These are phyloP conservation scores for Chamaea fasciata DNA, from an alignment of 2,113 vertebrate genomes.

Conservation along the genomic window DNA sequence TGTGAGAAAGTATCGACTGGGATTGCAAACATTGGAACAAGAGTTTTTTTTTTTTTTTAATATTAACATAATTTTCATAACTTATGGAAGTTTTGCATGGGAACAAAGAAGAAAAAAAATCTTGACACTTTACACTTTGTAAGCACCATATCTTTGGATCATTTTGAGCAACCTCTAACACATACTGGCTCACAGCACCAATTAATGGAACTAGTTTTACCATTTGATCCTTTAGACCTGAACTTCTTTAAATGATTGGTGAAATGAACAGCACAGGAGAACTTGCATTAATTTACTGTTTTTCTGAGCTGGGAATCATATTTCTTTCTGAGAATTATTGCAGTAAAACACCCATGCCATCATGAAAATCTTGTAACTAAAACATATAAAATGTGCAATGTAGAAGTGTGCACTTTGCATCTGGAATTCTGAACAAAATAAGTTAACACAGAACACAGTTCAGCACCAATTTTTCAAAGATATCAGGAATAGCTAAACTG, in stretches of 20 bases:
- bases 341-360: not conserved
- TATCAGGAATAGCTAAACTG: not conserved
- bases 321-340: not conserved
- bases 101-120: not conserved
- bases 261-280: not conserved
- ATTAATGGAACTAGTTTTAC: not conserved
- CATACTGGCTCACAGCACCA: not conserved
- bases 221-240: not conserved
- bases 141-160: not conserved
- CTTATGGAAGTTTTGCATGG: not conserved
- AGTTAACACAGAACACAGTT: not conserved
- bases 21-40: not conserved
- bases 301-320: not conserved
- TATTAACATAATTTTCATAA: not conserved
- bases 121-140: not conserved
- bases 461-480: not conserved
- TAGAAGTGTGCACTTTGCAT: not conserved
- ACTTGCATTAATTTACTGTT: not conserved
- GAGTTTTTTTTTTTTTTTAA: not conserved
- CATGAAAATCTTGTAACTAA: not conserved
- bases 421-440: not conserved
- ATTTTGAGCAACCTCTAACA: not conserved
- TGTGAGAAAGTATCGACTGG: fast-evolving
- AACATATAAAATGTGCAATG: not conserved
- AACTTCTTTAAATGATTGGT: not conserved